Evolutionary conservation across 30 jellyfish, hydroid and myxozoan genomes (phyloP).

Genomic region (Hydractinia echinata): DNA sequence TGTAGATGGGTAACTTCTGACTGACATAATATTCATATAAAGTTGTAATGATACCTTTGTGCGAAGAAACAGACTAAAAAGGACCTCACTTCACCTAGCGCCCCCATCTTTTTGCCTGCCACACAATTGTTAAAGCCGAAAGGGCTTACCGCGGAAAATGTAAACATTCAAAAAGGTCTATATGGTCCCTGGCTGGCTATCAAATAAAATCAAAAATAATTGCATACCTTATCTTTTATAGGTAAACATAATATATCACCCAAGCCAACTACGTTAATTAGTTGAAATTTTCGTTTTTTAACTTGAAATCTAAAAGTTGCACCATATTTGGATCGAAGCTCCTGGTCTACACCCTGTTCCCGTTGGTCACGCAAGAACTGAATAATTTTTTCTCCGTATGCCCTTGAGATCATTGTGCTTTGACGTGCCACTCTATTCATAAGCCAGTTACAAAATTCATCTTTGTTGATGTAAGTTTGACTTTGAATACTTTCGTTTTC

Average conservation of each 20-base stretch:
- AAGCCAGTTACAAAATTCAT: conserved; percentile 72
- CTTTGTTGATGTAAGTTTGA: conserved; percentile 26
- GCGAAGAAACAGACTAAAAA: too few relatives aligned
- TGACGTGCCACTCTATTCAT: conserved; percentile 57
- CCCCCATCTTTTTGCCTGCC: too few relatives aligned
- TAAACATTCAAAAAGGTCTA: too few relatives aligned
- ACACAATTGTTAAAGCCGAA: too few relatives aligned
- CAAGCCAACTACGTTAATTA: conserved; percentile 82
- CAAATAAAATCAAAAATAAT: background rate
- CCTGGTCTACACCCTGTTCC: conserved; percentile 69
- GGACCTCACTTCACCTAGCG: too few relatives aligned
- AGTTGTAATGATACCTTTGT: too few relatives aligned
- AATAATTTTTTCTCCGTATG: conserved; percentile 72
- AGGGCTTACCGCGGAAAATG: too few relatives aligned
- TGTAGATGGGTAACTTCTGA: too few relatives aligned
- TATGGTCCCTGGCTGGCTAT: too few relatives aligned
- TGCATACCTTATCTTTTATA: conserved; percentile 40
- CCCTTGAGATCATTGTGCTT: conserved; percentile 72
- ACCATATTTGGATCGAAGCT: conserved; percentile 42
- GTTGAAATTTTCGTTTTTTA: conserved; percentile 69
- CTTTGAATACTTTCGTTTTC: conserved; percentile 24
- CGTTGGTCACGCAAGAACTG: conserved; percentile 53
- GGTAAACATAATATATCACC: conserved; percentile 94
- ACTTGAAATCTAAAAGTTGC: conserved; percentile 58
- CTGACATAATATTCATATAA: too few relatives aligned